Evolutionary conservation across 1,140 invertebrate species (phyloP), one percentile per base, ranked within the genome.

Genomic region (Riptortus pedestris): DNA sequence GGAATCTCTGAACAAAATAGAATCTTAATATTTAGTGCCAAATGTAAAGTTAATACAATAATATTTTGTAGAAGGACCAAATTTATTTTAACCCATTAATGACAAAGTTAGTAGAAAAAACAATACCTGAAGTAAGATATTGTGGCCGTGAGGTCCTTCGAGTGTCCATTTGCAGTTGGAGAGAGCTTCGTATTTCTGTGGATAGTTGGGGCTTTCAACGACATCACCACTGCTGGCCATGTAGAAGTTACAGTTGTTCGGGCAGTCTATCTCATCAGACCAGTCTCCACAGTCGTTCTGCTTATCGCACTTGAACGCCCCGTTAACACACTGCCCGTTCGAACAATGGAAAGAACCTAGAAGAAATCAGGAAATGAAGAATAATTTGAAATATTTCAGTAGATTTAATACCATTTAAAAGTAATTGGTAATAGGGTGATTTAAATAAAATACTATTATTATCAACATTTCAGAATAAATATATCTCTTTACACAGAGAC

Each of bases 131-230:
- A 96, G 77, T 31, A 93, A 82, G 66, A 96, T 93, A 70, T 93
- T 93, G 74, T 94, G 91, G 45, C 94, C 94, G 75, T 96, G 85
- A 3, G 93, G 93, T 27, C 92, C 93, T 79, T 98, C 94, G 52
- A 98, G 78, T 0, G 93, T 96, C 94, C 95, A 98, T 77, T 94
- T 94, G 74, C 94, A 98, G 72, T 96, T 91, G 62, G 86, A 85
- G 59, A 95, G 83, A 2, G 91, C 81, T 61, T 83, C 81, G 74
- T 98, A 97, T 71, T 92, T 91, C 69, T 92, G 88, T 1, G 94
- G 93, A 75, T 94, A 96, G 73, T 92, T 93, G 0, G 91, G 90
- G 68, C 91, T 93, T 74, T 94, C 90, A 22, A 98, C 89, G 4
- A 93, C 89, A 75, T 96, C 94, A n/a, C 90, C 91, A 70, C 90